Evolutionary conservation across 1,140 invertebrate species (phyloP).

Genomic region (Zaprionus nigranus): DNA sequence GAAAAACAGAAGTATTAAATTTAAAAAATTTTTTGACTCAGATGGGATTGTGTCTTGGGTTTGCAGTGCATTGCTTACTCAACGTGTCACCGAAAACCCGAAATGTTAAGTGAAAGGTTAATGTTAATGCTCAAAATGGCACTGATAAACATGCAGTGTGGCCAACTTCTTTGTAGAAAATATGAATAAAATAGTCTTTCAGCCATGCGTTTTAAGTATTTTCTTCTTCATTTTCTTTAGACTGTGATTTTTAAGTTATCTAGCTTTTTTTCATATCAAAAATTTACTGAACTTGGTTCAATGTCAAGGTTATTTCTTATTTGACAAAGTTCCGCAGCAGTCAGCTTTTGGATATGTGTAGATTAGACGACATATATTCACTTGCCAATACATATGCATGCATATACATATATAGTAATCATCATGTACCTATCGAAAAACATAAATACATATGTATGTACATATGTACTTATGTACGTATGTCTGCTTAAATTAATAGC

Average conservation of each 20-base stretch:
- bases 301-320: constrained; percentile 45
- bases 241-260: not conserved
- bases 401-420: not conserved
- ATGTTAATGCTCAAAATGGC: constrained; percentile 31
- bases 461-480: not conserved
- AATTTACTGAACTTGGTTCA: constrained; percentile 13
- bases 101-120: too few relatives aligned
- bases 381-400: constrained; percentile 4
- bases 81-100: too few relatives aligned
- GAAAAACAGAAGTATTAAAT: too few relatives aligned
- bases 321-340: constrained; percentile 18
- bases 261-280: not conserved
- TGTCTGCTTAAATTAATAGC: not conserved
- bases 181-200: not conserved
- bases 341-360: constrained; percentile 17
- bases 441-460: not conserved
- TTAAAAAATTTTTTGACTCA: too few relatives aligned
- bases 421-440: not conserved
- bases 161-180: not conserved
- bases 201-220: not conserved
- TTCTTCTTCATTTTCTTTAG: not conserved
- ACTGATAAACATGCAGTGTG: constrained; percentile 16
- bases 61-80: too few relatives aligned
- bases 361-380: constrained; percentile 9
- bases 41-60: too few relatives aligned